These are phyloP conservation scores for Bombylius discolor DNA, from an alignment of 2,888 invertebrate genomes.

Conservation along the genomic window DNA sequence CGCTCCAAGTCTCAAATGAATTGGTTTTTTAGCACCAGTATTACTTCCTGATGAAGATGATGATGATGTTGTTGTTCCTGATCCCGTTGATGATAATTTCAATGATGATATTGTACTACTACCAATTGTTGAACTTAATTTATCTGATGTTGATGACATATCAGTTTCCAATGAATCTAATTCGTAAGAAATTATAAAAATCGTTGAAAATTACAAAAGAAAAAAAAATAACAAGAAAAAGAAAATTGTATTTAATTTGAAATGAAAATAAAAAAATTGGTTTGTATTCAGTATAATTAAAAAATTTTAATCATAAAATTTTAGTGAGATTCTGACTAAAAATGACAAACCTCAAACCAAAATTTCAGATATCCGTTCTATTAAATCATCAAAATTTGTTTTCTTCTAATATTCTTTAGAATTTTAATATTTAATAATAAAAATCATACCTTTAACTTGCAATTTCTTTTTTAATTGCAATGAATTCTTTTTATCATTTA, in stretches of 20 bases:
- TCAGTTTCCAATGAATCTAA: not conserved
- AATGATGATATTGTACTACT: not conserved
- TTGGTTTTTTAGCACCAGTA: conserved; percentile 14
- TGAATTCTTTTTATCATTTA: too few relatives aligned
- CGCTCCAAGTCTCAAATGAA: conserved; percentile 16
- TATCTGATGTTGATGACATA: not conserved
- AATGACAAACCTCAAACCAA: not conserved
- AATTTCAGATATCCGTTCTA: not conserved
- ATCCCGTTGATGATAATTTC: not conserved
- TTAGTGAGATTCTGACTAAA: too few relatives aligned
- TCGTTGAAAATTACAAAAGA: too few relatives aligned
- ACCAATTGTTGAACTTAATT: not conserved
- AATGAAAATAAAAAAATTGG: too few relatives aligned
- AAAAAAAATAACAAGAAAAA: too few relatives aligned
- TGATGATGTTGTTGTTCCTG: not conserved
- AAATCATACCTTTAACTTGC: too few relatives aligned
- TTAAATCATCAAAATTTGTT: not conserved
- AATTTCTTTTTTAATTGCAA: too few relatives aligned
- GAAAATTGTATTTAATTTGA: too few relatives aligned
- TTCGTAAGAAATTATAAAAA: too few relatives aligned
- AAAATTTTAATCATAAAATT: too few relatives aligned
- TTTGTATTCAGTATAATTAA: too few relatives aligned
- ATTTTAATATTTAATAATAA: too few relatives aligned
- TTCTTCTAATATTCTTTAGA: not conserved
- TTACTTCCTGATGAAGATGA: conserved; percentile 1